Percentiles rank a stretch among this genome's conserved stretches.
phyloP scores from a whole-genome alignment of 2,797 vertebrate genomes.

The Thamnophis elegans region DNA sequence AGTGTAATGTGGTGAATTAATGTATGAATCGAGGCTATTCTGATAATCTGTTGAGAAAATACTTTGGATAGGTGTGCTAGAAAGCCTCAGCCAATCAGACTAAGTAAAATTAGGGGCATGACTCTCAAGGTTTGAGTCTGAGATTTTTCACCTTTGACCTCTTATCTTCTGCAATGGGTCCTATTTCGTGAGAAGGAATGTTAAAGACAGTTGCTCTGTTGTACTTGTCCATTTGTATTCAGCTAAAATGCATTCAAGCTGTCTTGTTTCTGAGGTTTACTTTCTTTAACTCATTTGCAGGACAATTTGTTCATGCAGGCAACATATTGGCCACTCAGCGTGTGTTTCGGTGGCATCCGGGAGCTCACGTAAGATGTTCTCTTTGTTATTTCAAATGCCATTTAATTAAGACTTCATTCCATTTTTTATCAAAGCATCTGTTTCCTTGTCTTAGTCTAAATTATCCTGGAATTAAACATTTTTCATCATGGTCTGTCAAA shows the following conservation, averaged over 20 bases:
- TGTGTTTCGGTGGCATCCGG: constrained; percentile 88
- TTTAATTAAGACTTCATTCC: background rate
- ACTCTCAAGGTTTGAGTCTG: background rate
- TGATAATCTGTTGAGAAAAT: background rate
- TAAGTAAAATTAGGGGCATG: background rate
- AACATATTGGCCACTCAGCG: constrained; percentile 91
- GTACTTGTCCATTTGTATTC: background rate
- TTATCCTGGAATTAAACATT: background rate
- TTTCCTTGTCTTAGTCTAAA: background rate
- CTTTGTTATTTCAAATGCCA: background rate
- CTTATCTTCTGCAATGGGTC: background rate
- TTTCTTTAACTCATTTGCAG: constrained; percentile 67
- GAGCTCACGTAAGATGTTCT: constrained; percentile 82
- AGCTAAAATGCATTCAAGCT: background rate
- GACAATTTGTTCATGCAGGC: constrained; percentile 87
- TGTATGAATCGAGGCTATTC: background rate
- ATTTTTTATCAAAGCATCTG: background rate
- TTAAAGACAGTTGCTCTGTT: constrained; percentile 3
- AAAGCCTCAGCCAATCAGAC: background rate
- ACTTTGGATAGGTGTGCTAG: too few relatives aligned
- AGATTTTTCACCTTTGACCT: background rate
- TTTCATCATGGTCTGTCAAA: background rate
- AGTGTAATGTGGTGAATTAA: background rate
- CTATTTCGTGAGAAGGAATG: constrained; percentile 30
- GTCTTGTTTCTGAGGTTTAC: background rate